Conservation (phyloP, 2,888 invertebrate species). For the Orthonychiurus folsomi region DNA sequence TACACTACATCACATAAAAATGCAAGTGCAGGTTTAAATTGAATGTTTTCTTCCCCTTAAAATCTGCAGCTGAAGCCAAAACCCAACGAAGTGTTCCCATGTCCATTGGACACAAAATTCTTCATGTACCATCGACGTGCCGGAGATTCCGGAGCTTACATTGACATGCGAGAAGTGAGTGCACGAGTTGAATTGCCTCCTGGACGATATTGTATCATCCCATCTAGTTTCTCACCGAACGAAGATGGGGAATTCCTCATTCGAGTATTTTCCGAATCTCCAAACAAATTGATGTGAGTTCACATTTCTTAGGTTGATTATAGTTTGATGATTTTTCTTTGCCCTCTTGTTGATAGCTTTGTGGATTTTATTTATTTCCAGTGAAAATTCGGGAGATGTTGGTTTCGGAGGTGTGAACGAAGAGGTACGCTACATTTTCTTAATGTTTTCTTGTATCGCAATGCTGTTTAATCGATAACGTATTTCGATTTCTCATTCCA, state of each 20-base stretch:
- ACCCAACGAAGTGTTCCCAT: too few species aligned
- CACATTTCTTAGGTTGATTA: neutral
- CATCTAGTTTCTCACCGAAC: slow-evolving; percentile 91
- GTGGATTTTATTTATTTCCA: too few species aligned
- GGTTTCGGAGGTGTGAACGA: slow-evolving; percentile 72
- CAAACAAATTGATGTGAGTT: slow-evolving; percentile 70
- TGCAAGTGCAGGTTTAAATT: too few species aligned
- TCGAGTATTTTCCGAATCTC: slow-evolving; percentile 87
- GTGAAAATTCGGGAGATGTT: slow-evolving; percentile 81
- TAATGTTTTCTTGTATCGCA: neutral
- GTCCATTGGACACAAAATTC: slow-evolving; percentile 72
- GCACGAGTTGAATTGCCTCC: slow-evolving; percentile 85
- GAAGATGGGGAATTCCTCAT: slow-evolving; percentile 93
- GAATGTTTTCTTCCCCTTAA: neutral
- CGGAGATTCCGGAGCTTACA: slow-evolving; percentile 84
- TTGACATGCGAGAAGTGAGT: slow-evolving; percentile 88
- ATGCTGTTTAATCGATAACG: neutral
- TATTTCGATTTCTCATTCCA: neutral
- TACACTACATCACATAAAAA: too few species aligned
- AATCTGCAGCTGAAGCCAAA: slow-evolving; percentile 54
- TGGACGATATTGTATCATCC: slow-evolving; percentile 88
- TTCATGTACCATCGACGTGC: slow-evolving; percentile 87
- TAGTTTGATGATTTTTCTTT: neutral
- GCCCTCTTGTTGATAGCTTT: too few species aligned
- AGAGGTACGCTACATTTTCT: slow-evolving; percentile 49